These are phyloP conservation scores for Chrysopilus asiliformis DNA, from an alignment of 2,888 invertebrate species.

Conservation along the genomic window DNA sequence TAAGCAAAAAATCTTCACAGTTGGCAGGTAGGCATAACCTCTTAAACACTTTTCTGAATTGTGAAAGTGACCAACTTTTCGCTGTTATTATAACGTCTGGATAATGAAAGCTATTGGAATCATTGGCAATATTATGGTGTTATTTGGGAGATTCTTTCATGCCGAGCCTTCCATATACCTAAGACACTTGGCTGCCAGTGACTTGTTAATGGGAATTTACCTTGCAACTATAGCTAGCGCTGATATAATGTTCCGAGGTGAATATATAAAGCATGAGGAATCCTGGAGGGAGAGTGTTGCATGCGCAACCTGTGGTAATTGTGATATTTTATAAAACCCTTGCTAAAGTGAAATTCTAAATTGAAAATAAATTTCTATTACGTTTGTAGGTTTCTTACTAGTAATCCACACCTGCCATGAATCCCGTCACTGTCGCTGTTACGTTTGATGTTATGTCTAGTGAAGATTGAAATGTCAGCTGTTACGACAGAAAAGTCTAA, in stretches of 20 bases:
- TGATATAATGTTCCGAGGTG: constrained; percentile 39
- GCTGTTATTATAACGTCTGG: constrained; percentile 52
- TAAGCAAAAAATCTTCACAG: too few relatives aligned
- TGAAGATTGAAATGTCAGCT: too few relatives aligned
- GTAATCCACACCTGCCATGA: too few relatives aligned
- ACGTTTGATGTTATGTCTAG: too few relatives aligned
- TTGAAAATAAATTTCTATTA: too few relatives aligned
- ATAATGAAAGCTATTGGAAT: constrained; percentile 45
- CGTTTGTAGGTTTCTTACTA: too few relatives aligned
- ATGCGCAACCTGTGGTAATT: constrained; percentile 42
- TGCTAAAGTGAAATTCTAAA: too few relatives aligned
- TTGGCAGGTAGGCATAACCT: too few relatives aligned
- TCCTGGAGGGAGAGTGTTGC: constrained; percentile 43
- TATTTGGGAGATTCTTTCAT: constrained; percentile 41
- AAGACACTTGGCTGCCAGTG: constrained; percentile 46
- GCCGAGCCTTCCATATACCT: constrained; percentile 47
- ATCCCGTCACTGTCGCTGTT: too few relatives aligned
- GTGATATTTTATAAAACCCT: not conserved
- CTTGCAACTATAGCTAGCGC: constrained; percentile 44
- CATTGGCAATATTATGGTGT: constrained; percentile 43
- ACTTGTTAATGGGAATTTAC: constrained; percentile 49
- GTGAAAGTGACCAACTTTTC: too few relatives aligned
- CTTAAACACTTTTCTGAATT: too few relatives aligned
- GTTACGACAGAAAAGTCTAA: too few relatives aligned
- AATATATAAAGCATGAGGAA: constrained; percentile 43